phyloP scores from a whole-genome alignment of 2,797 vertebrate species.

The Bryconaethiops microstoma region DNA sequence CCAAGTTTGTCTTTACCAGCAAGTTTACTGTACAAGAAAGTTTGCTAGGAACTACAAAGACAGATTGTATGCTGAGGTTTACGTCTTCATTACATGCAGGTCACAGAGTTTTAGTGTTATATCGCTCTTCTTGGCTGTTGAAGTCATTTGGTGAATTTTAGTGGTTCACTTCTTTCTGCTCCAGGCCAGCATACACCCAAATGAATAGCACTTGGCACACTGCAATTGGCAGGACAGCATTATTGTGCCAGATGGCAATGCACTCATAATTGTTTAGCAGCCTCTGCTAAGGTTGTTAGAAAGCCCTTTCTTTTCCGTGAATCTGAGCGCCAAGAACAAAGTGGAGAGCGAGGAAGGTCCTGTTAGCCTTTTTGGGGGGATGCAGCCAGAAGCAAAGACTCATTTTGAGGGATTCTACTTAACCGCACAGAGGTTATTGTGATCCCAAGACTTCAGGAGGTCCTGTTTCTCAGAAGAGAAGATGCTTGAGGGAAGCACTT shows the following conservation, averaged over 20 bases:
- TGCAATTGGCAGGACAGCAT: constrained; percentile 31
- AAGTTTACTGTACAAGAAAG: not conserved
- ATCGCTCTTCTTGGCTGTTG: constrained; percentile 35
- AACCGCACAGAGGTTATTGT: constrained; percentile 10
- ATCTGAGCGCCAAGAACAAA: not conserved
- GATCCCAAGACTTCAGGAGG: constrained; percentile 16
- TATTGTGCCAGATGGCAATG: constrained; percentile 45
- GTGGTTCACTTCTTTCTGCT: constrained; percentile 17
- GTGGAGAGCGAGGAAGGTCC: constrained; percentile 4
- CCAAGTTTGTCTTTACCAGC: constrained; percentile 1
- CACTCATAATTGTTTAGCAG: constrained; percentile 32
- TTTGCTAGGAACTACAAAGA: constrained; percentile 9
- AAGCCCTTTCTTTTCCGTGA: constrained; percentile 11
- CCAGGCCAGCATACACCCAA: constrained; percentile 30
- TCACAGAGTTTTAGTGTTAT: constrained; percentile 31
- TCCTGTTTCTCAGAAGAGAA: constrained; percentile 27
- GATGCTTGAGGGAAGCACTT: constrained; percentile 7
- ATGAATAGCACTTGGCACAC: constrained; percentile 43
- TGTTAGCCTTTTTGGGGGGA: constrained; percentile 24
- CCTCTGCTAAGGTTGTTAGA: constrained; percentile 46
- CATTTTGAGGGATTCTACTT: constrained; percentile 14
- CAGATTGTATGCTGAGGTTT: constrained; percentile 7
- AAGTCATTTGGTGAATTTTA: constrained; percentile 29
- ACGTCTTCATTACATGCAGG: constrained; percentile 34
- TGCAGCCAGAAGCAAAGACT: constrained; percentile 31